phyloP scores from a whole-genome alignment of 2,113 vertebrate genomes.

The Chionomys nivalis region DNA sequence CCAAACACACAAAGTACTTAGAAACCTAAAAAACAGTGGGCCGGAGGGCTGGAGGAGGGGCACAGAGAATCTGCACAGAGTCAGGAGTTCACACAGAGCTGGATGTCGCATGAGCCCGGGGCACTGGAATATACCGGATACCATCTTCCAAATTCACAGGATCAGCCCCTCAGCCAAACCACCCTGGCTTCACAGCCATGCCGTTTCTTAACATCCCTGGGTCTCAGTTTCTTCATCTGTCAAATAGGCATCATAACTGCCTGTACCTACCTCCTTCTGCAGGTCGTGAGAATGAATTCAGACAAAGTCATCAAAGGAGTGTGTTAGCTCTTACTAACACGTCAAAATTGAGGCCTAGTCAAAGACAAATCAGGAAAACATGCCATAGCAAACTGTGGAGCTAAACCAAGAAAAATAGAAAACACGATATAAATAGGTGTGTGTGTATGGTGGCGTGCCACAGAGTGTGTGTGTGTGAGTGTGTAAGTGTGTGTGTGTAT shows the following conservation, averaged over 20 bases:
- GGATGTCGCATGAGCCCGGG: background rate
- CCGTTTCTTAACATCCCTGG: background rate
- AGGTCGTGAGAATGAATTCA: background rate
- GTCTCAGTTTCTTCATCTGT: background rate
- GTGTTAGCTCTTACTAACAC: background rate
- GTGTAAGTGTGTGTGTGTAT: too few species aligned
- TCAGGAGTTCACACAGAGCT: background rate
- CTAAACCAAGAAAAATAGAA: constrained; percentile 18
- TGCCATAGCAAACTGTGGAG: background rate
- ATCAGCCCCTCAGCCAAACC: background rate
- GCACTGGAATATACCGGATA: background rate
- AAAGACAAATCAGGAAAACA: background rate
- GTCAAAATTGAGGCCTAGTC: background rate
- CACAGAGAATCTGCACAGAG: background rate
- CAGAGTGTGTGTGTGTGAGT: too few species aligned
- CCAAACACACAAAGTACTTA: background rate
- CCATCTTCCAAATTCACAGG: background rate
- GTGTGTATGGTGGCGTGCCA: too few species aligned
- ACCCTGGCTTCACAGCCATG: background rate
- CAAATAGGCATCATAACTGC: background rate
- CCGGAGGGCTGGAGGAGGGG: too few species aligned
- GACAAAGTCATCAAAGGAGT: background rate
- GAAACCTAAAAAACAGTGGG: constrained; percentile 14
- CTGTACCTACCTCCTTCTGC: background rate
- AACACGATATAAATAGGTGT: too few species aligned